These are phyloP conservation scores for Neolamprologus cancellatus DNA, from an alignment of 2,113 vertebrate genomes.

Conservation along the genomic window DNA sequence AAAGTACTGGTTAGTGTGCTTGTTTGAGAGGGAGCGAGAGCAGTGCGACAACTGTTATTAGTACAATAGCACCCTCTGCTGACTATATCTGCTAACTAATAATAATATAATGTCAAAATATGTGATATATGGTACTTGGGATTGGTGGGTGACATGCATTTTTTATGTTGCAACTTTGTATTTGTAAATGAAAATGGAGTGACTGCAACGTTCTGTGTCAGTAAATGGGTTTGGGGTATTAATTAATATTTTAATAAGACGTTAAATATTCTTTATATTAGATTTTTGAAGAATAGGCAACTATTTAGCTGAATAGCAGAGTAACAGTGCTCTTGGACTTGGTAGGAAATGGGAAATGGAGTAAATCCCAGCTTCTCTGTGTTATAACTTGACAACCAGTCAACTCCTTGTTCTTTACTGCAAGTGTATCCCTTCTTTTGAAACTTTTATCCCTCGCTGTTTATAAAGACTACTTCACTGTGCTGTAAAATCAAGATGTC, in stretches of 20 bases:
- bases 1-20: background rate
- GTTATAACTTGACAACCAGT: background rate
- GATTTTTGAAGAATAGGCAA: background rate
- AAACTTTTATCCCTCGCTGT: background rate
- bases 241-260: background rate
- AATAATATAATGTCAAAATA: background rate
- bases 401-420: background rate
- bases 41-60: background rate
- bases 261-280: background rate
- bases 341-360: background rate
- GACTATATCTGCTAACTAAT: background rate
- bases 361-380: background rate
- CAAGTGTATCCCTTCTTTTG: background rate
- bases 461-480: background rate
- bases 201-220: background rate
- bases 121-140: background rate
- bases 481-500: background rate
- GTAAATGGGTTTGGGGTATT: background rate
- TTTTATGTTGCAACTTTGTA: background rate
- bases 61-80: slow-evolving; percentile 41
- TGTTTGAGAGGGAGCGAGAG: background rate
- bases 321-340: background rate
- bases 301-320: background rate
- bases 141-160: background rate
- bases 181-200: background rate